Conservation (phyloP, 2,888 invertebrate species). For the Smittia sp. region DNA sequence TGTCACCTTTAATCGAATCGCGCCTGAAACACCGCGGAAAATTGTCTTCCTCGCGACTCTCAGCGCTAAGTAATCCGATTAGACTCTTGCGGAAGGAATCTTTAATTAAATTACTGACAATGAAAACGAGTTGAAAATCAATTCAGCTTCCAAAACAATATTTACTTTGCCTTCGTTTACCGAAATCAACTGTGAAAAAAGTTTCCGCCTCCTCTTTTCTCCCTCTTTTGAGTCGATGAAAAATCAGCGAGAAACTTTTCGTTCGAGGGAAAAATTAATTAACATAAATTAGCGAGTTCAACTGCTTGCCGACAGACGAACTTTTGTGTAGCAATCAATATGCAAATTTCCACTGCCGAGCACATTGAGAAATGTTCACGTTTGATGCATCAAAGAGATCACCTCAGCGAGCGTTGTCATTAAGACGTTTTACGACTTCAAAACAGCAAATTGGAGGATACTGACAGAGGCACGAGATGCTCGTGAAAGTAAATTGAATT, state of each 20-base stretch:
- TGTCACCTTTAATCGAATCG: constrained; percentile 19
- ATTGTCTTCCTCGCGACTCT: not conserved
- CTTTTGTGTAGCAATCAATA: constrained; percentile 35
- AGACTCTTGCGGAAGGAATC: not conserved
- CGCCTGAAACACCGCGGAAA: not conserved
- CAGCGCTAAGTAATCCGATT: not conserved
- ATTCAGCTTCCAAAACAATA: not conserved
- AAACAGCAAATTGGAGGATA: not conserved
- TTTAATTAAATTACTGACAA: constrained; percentile 12
- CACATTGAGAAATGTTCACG: not conserved
- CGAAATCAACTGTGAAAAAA: not conserved
- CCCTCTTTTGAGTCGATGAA: not conserved
- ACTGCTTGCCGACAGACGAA: constrained; percentile 11
- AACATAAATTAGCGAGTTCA: constrained; percentile 37
- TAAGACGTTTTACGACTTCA: constrained; percentile 11
- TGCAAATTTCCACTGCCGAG: constrained; percentile 28
- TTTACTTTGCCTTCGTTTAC: constrained; percentile 5
- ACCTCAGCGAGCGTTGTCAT: not conserved
- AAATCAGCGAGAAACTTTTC: constrained; percentile 17
- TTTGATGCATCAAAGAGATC: constrained; percentile 16
- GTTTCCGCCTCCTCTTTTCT: too few species aligned
- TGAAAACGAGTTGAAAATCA: constrained; percentile 7
- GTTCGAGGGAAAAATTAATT: constrained; percentile 25
- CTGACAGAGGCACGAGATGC: not conserved
- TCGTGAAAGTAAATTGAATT: too few species aligned